These are phyloP conservation scores for Nothoprocta perdicaria DNA, from an alignment of 2,113 vertebrate genomes.

Conservation along the genomic window DNA sequence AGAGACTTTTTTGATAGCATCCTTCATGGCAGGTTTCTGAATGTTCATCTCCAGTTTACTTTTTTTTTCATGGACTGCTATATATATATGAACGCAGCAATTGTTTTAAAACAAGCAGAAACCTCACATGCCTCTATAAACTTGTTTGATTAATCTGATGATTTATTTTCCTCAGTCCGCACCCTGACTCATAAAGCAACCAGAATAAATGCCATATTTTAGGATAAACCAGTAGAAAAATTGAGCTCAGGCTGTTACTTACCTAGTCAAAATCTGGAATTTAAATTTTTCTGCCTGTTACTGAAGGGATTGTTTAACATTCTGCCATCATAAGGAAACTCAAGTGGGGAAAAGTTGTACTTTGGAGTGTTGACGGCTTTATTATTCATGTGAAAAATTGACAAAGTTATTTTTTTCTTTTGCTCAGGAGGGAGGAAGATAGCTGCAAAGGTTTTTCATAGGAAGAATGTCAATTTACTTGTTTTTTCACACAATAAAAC, in stretches of 20 bases:
- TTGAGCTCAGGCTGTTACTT: background rate
- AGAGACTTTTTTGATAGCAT: background rate
- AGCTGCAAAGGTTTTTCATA: background rate
- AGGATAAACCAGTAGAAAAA: background rate
- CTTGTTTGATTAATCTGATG: background rate
- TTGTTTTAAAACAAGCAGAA: background rate
- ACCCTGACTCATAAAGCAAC: background rate
- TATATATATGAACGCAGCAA: background rate
- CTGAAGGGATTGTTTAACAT: background rate
- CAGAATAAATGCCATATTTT: background rate
- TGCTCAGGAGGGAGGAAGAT: background rate
- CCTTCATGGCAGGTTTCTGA: background rate
- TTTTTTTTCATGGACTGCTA: background rate
- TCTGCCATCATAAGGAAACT: background rate
- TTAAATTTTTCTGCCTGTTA: background rate
- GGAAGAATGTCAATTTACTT: background rate
- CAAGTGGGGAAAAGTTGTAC: background rate
- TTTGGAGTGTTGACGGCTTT: background rate
- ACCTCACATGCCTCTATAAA: background rate
- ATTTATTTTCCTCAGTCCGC: background rate
- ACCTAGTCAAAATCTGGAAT: background rate
- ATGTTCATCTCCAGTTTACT: background rate
- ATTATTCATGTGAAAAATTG: background rate
- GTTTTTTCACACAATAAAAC: slow-evolving; percentile 12
- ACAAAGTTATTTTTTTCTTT: slow-evolving; percentile 24